Evolutionary conservation across 2,797 vertebrate species (phyloP).

Genomic region (Trematomus bernacchii): DNA sequence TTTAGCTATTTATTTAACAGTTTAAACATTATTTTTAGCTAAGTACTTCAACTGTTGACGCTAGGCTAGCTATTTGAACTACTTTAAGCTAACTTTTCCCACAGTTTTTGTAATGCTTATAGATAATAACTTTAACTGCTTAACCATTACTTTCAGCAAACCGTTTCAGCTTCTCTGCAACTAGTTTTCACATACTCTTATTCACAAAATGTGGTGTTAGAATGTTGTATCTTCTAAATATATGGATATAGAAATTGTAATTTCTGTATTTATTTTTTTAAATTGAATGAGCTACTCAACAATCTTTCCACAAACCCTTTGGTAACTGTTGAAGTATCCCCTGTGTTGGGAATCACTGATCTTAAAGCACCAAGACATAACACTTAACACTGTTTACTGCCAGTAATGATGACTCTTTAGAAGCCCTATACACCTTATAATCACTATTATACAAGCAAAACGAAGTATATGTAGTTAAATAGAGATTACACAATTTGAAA

Average conservation of each 20-base stretch:
- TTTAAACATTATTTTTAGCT: not conserved
- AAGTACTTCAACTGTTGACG: too few species aligned
- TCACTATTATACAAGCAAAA: constrained; percentile 21
- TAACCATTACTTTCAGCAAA: not conserved
- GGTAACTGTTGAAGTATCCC: not conserved
- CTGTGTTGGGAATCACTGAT: not conserved
- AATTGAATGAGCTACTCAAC: not conserved
- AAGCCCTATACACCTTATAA: constrained; percentile 30
- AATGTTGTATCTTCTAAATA: not conserved
- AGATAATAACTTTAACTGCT: not conserved
- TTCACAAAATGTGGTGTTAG: not conserved
- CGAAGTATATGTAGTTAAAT: not conserved
- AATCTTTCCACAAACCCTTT: not conserved
- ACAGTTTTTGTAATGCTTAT: too few species aligned
- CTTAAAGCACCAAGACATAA: constrained; percentile 1
- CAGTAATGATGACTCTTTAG: constrained; percentile 18
- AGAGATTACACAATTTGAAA: constrained; percentile 37
- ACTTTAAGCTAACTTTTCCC: too few species aligned
- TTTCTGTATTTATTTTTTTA: constrained; percentile 3
- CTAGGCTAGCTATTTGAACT: too few species aligned
- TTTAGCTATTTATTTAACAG: not conserved
- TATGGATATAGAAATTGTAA: not conserved
- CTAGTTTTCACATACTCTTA: not conserved
- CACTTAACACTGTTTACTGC: constrained; percentile 23
- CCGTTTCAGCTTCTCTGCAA: not conserved